A percentile compares a stretch with the other conserved stretches of the same genome.
Conservation (phyloP, 2,113 vertebrate genomes). For the Buteo buteo region DNA sequence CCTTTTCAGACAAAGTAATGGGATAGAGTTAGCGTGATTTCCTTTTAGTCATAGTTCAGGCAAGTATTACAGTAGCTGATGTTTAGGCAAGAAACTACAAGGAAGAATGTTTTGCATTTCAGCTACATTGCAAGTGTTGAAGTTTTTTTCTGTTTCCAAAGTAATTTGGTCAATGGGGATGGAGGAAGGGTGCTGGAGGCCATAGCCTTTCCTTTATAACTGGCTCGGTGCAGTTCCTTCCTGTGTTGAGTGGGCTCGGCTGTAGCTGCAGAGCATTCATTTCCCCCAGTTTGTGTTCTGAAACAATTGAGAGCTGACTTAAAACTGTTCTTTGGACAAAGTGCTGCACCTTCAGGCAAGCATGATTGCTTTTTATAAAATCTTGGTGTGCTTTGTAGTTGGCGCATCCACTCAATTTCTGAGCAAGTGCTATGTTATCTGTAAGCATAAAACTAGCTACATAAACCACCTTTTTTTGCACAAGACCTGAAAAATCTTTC, state of each 20-base stretch:
- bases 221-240: fast-evolving
- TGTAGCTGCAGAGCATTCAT: background rate
- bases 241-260: background rate
- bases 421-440: background rate
- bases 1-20: background rate
- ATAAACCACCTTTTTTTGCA: background rate
- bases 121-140: background rate
- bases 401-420: background rate
- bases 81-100: background rate
- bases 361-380: background rate
- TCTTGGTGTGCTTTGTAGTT: background rate
- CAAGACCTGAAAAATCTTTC: background rate
- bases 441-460: background rate
- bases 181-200: background rate
- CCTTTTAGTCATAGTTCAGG: background rate
- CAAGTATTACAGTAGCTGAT: background rate
- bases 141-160: background rate
- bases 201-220: background rate
- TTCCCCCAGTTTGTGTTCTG: background rate
- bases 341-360: background rate
- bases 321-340: background rate
- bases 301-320: background rate
- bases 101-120: background rate
- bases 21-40: background rate
- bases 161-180: background rate